phyloP scores from a whole-genome alignment of 2,888 invertebrate species.

The Tetanocera ferruginea region DNA sequence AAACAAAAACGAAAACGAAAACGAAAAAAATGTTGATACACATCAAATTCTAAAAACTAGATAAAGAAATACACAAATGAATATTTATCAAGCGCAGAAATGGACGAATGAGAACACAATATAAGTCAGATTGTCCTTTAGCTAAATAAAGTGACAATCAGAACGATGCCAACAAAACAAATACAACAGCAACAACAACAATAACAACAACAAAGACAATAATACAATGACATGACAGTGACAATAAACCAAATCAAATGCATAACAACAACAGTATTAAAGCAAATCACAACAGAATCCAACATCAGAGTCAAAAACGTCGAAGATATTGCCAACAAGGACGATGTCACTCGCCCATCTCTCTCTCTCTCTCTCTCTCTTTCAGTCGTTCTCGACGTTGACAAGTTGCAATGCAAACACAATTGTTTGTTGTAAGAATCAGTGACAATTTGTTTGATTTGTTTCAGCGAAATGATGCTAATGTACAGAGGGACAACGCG shows the following conservation, averaged over 20 bases:
- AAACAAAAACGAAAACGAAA: too few relatives aligned
- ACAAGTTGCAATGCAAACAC: constrained; percentile 20
- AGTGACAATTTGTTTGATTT: constrained; percentile 17
- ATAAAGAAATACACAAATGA: constrained; percentile 17
- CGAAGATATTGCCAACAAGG: background rate
- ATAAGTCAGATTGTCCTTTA: constrained; percentile 22
- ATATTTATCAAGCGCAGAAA: background rate
- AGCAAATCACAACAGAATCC: background rate
- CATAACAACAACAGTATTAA: constrained; percentile 12
- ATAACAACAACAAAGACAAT: constrained; percentile 1
- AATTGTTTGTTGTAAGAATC: constrained; percentile 1
- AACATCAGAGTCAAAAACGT: background rate
- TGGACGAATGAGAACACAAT: background rate
- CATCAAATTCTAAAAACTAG: background rate
- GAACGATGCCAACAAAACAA: constrained; percentile 6
- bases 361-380: background rate
- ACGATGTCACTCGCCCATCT: background rate
- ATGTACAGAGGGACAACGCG: background rate
- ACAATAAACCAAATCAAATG: constrained; percentile 36
- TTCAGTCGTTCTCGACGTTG: background rate
- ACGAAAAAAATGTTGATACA: too few relatives aligned
- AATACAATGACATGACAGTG: background rate
- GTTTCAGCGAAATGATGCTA: constrained; percentile 6
- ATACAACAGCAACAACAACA: constrained; percentile 16
- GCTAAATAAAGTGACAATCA: constrained; percentile 29